Conservation (phyloP, 2,888 invertebrate species). For the Melanchra persicariae region DNA sequence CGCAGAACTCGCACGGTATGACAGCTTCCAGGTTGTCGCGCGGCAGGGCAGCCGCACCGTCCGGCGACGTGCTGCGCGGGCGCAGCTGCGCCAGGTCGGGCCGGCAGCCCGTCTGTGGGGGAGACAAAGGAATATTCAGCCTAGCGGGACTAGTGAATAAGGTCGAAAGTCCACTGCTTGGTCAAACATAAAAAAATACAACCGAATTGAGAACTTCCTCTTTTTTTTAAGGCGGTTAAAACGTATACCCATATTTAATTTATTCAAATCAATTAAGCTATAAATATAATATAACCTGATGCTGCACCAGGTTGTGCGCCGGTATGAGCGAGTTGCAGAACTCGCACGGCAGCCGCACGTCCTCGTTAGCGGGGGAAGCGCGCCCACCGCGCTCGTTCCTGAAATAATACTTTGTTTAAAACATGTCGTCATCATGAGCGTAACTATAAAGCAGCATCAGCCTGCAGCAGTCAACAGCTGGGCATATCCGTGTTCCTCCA, state of each 20-base stretch:
- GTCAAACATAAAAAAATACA: too few relatives aligned
- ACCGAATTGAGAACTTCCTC: too few relatives aligned
- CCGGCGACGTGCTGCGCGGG: conserved; percentile 51
- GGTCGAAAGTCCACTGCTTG: too few relatives aligned
- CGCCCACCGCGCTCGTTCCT: conserved; percentile 42
- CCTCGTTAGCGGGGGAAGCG: conserved; percentile 38
- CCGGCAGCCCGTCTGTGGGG: conserved; percentile 80
- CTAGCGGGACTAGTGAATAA: too few relatives aligned
- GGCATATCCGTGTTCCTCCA: too few relatives aligned
- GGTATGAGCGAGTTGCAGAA: conserved; percentile 90
- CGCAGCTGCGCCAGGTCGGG: conserved; percentile 78
- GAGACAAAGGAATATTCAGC: background rate
- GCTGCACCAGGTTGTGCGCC: conserved; percentile 88
- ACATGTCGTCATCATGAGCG: too few relatives aligned
- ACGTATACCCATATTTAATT: too few relatives aligned
- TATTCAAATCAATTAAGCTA: too few relatives aligned
- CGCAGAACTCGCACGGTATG: conserved; percentile 88
- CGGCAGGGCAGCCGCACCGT: conserved; percentile 23
- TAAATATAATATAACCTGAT: conserved; percentile 84
- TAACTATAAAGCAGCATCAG: too few relatives aligned
- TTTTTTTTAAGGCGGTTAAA: too few relatives aligned
- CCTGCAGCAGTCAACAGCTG: too few relatives aligned
- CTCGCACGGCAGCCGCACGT: conserved; percentile 90
- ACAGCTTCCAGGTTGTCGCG: conserved; percentile 68
- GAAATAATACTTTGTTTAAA: background rate